phyloP scores from a whole-genome alignment of 2,888 invertebrate species.

The Heliconius cydno region DNA sequence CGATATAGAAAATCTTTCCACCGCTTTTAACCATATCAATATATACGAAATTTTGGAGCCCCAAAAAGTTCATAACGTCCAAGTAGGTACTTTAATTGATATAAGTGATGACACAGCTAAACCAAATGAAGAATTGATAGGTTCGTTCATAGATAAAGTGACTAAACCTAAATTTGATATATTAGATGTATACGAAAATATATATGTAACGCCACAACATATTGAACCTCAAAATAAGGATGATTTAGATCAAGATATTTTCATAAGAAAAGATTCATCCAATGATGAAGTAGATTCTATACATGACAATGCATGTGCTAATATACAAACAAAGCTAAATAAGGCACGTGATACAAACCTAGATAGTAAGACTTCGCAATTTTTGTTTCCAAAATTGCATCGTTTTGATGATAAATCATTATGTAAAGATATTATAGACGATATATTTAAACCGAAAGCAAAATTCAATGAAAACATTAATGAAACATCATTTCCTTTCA shows the following conservation, averaged over 20 bases:
- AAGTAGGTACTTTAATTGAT: constrained; percentile 35
- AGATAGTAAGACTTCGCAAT: not conserved
- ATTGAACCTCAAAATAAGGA: constrained; percentile 35
- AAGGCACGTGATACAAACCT: not conserved
- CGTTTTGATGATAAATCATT: not conserved
- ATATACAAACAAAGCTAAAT: not conserved
- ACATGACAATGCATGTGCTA: not conserved
- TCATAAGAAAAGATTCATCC: constrained; percentile 31
- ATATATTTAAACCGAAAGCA: not conserved
- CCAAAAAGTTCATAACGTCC: constrained; percentile 34
- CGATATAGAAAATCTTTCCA: constrained; percentile 2
- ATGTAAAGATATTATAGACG: not conserved
- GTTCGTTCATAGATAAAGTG: constrained; percentile 42
- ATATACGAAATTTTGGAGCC: constrained; percentile 42
- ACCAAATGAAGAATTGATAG: constrained; percentile 29
- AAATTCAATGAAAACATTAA: not conserved
- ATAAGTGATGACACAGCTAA: constrained; percentile 16
- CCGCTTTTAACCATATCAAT: constrained; percentile 37
- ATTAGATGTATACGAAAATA: constrained; percentile 49
- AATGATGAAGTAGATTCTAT: constrained; percentile 2
- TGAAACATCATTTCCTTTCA: not conserved
- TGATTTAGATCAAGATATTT: constrained; percentile 39
- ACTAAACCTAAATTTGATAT: constrained; percentile 41
- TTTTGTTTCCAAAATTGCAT: constrained; percentile 4
- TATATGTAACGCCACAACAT: constrained; percentile 47